Percentiles rank a stretch among this genome's conserved stretches.
phyloP scores from a whole-genome alignment of 2,888 invertebrate genomes.

The Caenorhabditis imperialis region DNA sequence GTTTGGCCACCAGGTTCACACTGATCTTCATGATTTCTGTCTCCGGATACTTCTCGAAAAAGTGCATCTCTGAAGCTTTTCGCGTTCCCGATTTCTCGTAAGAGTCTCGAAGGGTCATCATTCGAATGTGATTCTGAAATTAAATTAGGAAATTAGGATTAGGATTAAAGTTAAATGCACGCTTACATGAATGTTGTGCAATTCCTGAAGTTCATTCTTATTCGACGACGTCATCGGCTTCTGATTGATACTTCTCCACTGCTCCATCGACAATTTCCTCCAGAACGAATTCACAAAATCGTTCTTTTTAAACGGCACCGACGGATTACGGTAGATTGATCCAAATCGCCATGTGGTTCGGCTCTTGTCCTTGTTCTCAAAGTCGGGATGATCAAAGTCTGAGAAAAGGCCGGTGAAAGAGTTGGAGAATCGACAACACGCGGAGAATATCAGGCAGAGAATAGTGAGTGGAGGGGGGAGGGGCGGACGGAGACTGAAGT shows the following conservation, averaged over 20 bases:
- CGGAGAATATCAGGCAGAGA: constrained; percentile 67
- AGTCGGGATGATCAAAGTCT: constrained; percentile 69
- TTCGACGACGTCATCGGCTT: constrained; percentile 22
- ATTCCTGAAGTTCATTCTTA: constrained; percentile 22
- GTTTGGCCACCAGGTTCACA: constrained; percentile 41
- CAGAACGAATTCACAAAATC: constrained; percentile 57
- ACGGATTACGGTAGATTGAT: constrained; percentile 73
- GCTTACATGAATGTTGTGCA: constrained; percentile 44
- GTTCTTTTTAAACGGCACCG: constrained; percentile 65
- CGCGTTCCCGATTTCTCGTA: constrained; percentile 34
- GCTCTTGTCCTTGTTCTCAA: constrained; percentile 37
- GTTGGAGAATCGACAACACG: constrained; percentile 63
- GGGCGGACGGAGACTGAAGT: constrained; percentile 77
- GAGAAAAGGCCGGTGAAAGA: constrained; percentile 44
- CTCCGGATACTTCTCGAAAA: constrained; percentile 45
- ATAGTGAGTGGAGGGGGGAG: constrained; percentile 78
- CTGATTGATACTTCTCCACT: constrained; percentile 57
- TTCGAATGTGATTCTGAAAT: constrained; percentile 43
- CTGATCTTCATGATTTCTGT: constrained; percentile 35
- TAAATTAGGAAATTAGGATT: not conserved
- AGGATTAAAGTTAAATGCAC: not conserved
- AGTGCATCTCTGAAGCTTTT: constrained; percentile 35
- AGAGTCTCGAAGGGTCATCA: constrained; percentile 48
- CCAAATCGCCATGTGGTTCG: constrained; percentile 49
- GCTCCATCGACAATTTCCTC: constrained; percentile 61